Percentiles rank a stretch among this genome's conserved stretches.
Evolutionary conservation across 2,888 invertebrate species (phyloP).

Genomic region (Anthophora plumipes): DNA sequence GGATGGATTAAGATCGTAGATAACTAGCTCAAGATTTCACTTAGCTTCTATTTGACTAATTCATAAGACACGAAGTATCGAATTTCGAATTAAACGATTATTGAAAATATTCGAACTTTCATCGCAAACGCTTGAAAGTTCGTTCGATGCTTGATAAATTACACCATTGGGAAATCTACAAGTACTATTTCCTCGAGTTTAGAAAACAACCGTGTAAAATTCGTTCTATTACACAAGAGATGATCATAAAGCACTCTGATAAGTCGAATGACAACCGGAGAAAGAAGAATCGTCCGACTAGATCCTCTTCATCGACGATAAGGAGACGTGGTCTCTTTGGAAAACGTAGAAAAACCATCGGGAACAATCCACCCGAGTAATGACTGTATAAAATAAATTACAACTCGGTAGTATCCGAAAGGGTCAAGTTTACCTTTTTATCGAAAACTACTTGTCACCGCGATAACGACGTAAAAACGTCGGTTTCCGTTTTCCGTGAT

Average conservation of each 20-base stretch:
- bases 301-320: background rate
- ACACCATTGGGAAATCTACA: too few species aligned
- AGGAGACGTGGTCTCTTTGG: background rate
- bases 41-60: too few species aligned
- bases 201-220: too few species aligned
- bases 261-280: background rate
- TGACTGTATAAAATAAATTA: background rate
- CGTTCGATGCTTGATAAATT: too few species aligned
- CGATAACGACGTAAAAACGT: slow-evolving; percentile 21
- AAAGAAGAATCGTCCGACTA: background rate
- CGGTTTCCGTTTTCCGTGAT: slow-evolving; percentile 18
- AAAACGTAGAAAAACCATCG: background rate
- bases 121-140: too few species aligned
- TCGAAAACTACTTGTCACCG: background rate
- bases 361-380: background rate
- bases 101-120: too few species aligned
- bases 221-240: too few species aligned
- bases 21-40: too few species aligned
- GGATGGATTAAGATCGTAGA: too few species aligned
- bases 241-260: background rate
- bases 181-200: too few species aligned
- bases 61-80: too few species aligned
- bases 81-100: too few species aligned
- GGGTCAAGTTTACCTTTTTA: background rate
- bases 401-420: background rate